These are phyloP conservation scores for Sesia bembeciformis DNA, from an alignment of 2,888 invertebrate genomes.

Conservation along the genomic window DNA sequence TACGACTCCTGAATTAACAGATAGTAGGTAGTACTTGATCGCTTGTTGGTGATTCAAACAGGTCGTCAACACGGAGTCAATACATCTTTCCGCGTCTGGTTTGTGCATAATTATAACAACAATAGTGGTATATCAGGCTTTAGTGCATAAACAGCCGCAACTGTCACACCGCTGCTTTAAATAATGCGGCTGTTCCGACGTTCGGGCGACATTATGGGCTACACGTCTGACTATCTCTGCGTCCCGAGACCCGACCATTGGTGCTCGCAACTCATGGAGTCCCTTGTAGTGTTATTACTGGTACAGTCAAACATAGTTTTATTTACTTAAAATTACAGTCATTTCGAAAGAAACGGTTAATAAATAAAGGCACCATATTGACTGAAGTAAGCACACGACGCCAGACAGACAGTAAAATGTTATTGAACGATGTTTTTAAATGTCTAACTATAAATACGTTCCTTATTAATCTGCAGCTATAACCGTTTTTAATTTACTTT, in stretches of 20 bases:
- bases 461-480: no score
- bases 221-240: conserved; percentile 16
- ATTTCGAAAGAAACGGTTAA: no score
- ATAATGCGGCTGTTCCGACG: conserved; percentile 26
- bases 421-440: no score
- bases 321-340: neutral
- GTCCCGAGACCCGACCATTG: conserved; percentile 2
- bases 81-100: neutral
- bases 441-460: no score
- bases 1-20: no score
- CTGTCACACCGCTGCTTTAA: conserved; percentile 19
- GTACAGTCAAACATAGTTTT: neutral
- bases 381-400: no score
- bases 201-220: conserved; percentile 13
- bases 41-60: no score
- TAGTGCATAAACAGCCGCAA: conserved; percentile 24
- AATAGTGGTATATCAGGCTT: conserved; percentile 5
- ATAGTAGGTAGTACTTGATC: no score
- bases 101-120: neutral
- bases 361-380: no score
- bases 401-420: no score
- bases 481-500: no score
- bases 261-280: neutral
- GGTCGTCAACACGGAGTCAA: no score
- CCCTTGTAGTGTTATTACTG: neutral